Percentiles rank a stretch among this genome's conserved stretches.
These are phyloP conservation scores for Cotesia vestalis DNA, from an alignment of 1,140 invertebrate genomes.

Conservation along the genomic window DNA sequence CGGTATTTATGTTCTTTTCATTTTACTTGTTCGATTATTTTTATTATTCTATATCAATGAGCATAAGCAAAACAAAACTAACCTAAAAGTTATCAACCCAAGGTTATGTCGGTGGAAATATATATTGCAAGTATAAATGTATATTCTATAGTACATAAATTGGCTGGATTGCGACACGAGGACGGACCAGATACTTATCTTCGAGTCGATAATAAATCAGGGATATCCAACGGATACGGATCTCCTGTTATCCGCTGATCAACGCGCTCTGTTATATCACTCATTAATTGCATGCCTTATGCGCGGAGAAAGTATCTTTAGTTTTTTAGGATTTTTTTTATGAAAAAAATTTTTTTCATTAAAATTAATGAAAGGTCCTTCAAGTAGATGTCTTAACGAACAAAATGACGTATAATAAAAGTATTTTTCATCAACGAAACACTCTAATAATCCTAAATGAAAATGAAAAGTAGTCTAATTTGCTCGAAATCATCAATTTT, in stretches of 20 bases:
- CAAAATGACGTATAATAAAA: neutral
- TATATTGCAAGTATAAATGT: neutral
- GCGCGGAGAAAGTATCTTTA: neutral
- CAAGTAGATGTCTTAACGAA: too few species aligned
- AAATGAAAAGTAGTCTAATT: neutral
- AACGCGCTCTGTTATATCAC: too few species aligned
- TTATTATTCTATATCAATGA: neutral
- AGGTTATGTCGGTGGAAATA: neutral
- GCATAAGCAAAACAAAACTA: neutral
- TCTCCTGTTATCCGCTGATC: too few species aligned
- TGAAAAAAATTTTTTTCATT: too few species aligned
- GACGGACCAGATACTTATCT: slow-evolving; percentile 47
- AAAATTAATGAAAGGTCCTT: too few species aligned
- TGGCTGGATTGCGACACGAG: slow-evolving; percentile 46
- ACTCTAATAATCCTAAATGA: neutral
- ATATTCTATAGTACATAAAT: slow-evolving; percentile 54
- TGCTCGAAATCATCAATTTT: too few species aligned
- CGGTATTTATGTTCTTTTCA: too few species aligned
- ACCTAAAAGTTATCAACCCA: too few species aligned
- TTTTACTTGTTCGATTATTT: too few species aligned
- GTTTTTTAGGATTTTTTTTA: too few species aligned
- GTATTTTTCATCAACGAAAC: too few species aligned
- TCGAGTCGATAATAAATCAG: slow-evolving; percentile 47
- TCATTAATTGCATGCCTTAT: too few species aligned
- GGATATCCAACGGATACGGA: slow-evolving; percentile 46